Evolutionary conservation across 1,140 invertebrate species (phyloP), one percentile per base, ranked within the genome.

Genomic region (Bombus haemorrhoidalis): DNA sequence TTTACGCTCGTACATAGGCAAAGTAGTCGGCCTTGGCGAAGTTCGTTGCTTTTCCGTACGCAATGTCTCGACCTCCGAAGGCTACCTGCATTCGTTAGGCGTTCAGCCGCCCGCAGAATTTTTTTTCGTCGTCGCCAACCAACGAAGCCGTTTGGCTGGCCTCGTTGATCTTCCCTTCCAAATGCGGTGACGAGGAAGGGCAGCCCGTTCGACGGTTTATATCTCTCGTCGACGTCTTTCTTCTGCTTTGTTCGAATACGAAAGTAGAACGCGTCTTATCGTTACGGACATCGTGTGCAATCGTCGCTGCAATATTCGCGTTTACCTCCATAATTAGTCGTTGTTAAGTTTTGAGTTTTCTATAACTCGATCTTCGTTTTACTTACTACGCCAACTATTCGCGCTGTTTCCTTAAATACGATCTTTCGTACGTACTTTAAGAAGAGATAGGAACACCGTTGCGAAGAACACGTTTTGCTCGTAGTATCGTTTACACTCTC

Each of bases 41-140:
- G 88, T 90, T 90, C 85, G 88, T 90, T 90, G 85, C 81, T 89
- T 89, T 86, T 78, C 39, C 88, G 87, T 81, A 80, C 77, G 83
- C 68, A 78, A 83, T 78, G 62, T 47, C 82, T 66, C 88, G 88
- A 89, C 88, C 88, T 89, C 81, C 37, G 85, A 89, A 90, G 88
- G 88, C 85, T 81, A 71, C n/a, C 62, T 59, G 88, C 74, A 75
- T 90, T 89, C 81, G 86, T 89, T 89, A 86, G 64, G 62, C 81
- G 72, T 76, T 53, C 81, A 81, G n/a, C 66, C 57, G 79, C 37
- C 83, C 74, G 76, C 84, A 83, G 85, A 83, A 86, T 62, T 77
- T 78, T 87, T 78, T 85, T 43, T n/a, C n/a, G 13, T 62, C 37
- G 28, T 22, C 62, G 13, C 32, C 57, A 39, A 53, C 47, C 28